Evolutionary conservation across 2,113 vertebrate species (phyloP).

Genomic region (Nyctibius bracteatus): DNA sequence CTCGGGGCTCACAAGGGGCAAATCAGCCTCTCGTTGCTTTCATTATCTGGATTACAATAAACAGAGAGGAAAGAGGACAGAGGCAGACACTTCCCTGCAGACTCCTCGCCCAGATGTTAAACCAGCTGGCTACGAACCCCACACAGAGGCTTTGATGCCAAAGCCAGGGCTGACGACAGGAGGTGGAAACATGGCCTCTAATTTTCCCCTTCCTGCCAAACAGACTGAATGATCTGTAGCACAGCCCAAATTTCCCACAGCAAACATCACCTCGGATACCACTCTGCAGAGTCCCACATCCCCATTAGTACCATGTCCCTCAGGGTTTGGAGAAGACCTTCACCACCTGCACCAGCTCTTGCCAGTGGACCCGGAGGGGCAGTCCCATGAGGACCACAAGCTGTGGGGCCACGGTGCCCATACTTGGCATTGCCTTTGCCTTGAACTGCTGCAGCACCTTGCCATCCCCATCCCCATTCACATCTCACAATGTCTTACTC

Average conservation of each 20-base stretch:
- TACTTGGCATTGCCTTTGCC: not conserved
- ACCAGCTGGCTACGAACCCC: not conserved
- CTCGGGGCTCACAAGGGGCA: not conserved
- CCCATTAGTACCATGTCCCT: not conserved
- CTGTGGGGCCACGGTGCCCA: not conserved
- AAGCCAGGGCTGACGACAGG: not conserved
- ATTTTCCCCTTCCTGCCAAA: not conserved
- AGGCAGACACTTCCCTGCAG: not conserved
- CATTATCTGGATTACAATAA: constrained; percentile 32
- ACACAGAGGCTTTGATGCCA: not conserved
- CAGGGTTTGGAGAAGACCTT: not conserved
- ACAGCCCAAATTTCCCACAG: not conserved
- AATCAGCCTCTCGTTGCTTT: not conserved
- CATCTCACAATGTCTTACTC: not conserved
- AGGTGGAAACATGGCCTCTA: not conserved
- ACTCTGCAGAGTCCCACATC: not conserved
- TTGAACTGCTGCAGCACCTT: not conserved
- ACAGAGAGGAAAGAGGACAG: not conserved
- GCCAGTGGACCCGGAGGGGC: not conserved
- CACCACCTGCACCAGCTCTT: not conserved
- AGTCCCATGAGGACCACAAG: not conserved
- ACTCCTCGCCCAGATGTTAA: not conserved
- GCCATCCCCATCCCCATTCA: accelerated
- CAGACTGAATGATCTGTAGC: not conserved
- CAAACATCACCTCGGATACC: not conserved